A percentile compares a stretch with the other conserved stretches of the same genome.
phyloP scores from a whole-genome alignment of 1,140 invertebrate species.

The Eurosta solidaginis region DNA sequence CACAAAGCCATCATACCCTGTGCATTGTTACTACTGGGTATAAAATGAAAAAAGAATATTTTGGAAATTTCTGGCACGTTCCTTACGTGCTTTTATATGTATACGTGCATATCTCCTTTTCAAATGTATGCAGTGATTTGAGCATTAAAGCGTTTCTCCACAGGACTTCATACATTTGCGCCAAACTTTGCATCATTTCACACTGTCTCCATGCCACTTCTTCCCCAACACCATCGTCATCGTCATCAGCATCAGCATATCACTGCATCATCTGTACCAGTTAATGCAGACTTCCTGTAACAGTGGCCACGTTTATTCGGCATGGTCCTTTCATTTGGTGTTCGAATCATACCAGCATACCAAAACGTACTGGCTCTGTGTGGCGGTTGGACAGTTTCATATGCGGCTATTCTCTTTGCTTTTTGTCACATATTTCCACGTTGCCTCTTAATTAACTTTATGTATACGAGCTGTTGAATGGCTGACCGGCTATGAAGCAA shows the following conservation, averaged over 20 bases:
- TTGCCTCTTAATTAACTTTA: constrained; percentile 25
- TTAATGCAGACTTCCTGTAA: background rate
- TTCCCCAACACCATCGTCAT: too few relatives aligned
- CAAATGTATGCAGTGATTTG: background rate
- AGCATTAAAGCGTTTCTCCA: background rate
- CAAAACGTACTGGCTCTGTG: background rate
- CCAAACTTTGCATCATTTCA: background rate
- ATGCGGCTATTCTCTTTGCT: background rate
- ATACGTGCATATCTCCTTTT: background rate
- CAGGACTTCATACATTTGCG: background rate
- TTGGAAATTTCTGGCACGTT: background rate
- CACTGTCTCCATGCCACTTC: background rate
- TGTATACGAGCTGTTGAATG: background rate
- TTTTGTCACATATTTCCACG: constrained; percentile 20
- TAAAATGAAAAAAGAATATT: too few relatives aligned
- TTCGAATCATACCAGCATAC: too few relatives aligned
- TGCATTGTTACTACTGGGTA: too few relatives aligned
- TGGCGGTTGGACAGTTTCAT: too few relatives aligned
- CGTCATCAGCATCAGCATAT: too few relatives aligned
- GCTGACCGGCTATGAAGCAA: background rate
- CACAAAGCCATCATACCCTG: too few relatives aligned
- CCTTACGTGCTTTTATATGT: too few relatives aligned
- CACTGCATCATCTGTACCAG: background rate
- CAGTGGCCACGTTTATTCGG: background rate
- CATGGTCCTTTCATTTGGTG: background rate